Base-by-base conservation (phyloP, 2,113 vertebrate species). In the Hippocampus zosterae region DNA sequence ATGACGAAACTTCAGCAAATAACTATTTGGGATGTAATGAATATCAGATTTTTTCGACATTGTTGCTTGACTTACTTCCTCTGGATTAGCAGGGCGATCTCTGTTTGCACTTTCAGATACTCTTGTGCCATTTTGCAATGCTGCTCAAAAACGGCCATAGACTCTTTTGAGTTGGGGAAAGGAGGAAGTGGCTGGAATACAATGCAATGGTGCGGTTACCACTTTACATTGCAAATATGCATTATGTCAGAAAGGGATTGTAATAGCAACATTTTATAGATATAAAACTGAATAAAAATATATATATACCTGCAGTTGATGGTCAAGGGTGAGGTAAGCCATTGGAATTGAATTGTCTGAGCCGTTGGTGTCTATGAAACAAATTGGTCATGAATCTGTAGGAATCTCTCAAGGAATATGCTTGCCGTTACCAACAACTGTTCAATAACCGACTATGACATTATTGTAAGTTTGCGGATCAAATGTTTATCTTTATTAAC, bases 71-170 rank as follows among this genome's bases (percentile, higher is more conserved):
- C 97, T 94, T 91, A 99, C 97, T 98, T 98, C 81, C 97, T 95
- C 87, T 99, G 97, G 81, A 98, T 92, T 73, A 99, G 92, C 87
- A 99, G 92, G 60, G 97, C 96, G 25, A 99, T 98, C 92, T 99
- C 97, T 5, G 97, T 99, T 82, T 99, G 97, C 68, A 99, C 97
- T 91, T 99, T 99, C 93, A 99, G 95, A 84, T 99, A 99, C 76
- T 99, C 97, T 87, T 99, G 97, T 71, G 97, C 97, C 97, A 99
- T 99, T 91, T 98, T 98, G 91, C 97, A 99, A 89, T 99, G 97
- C 84, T 99, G 97, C 87, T 99, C 96, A 89, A 99, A 99, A 77
- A 99, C 97, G 70, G 97, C 96, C 96, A 99, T 99, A 75, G 97
- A 99, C 91, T 99, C 97, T 94, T 99, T 99, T 87, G 97, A 99